Percentiles rank a stretch among this genome's conserved stretches.
These are phyloP conservation scores for Kryptopterus vitreolus DNA, from an alignment of 2,797 vertebrate genomes.

Conservation along the genomic window DNA sequence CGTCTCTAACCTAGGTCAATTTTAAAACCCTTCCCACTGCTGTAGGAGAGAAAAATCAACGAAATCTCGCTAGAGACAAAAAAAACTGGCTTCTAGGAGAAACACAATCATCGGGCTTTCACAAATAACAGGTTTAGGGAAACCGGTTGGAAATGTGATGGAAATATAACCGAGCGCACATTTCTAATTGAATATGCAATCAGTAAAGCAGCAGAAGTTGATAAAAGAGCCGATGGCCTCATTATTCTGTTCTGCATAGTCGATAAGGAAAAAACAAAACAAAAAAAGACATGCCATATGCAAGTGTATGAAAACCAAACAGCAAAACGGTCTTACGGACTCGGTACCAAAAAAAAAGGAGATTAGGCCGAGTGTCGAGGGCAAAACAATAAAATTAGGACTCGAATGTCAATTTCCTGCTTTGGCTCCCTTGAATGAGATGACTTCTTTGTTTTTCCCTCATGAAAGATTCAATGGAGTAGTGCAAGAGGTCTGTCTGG, in stretches of 20 bases:
- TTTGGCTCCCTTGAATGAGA: background rate
- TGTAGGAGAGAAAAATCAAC: background rate
- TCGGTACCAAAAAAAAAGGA: background rate
- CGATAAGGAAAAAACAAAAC: background rate
- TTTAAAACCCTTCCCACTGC: background rate
- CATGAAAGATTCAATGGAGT: background rate
- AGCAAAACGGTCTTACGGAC: background rate
- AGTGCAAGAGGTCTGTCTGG: background rate
- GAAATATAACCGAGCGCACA: slow-evolving; percentile 6
- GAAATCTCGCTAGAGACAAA: too few relatives aligned
- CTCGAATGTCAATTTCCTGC: background rate
- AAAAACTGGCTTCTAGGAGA: background rate
- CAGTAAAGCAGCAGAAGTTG: slow-evolving; percentile 26
- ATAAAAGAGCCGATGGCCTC: background rate
- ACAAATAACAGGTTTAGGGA: background rate
- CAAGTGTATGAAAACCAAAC: slow-evolving; percentile 8
- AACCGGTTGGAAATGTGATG: background rate
- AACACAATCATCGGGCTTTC: background rate
- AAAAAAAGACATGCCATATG: slow-evolving; percentile 8
- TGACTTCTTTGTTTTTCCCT: background rate
- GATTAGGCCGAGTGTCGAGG: background rate
- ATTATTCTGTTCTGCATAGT: background rate
- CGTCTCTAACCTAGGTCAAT: background rate
- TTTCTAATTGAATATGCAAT: background rate
- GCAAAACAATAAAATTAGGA: slow-evolving; percentile 2